Evolutionary conservation across 2,888 invertebrate species (phyloP).

Genomic region (Junonia oenone): DNA sequence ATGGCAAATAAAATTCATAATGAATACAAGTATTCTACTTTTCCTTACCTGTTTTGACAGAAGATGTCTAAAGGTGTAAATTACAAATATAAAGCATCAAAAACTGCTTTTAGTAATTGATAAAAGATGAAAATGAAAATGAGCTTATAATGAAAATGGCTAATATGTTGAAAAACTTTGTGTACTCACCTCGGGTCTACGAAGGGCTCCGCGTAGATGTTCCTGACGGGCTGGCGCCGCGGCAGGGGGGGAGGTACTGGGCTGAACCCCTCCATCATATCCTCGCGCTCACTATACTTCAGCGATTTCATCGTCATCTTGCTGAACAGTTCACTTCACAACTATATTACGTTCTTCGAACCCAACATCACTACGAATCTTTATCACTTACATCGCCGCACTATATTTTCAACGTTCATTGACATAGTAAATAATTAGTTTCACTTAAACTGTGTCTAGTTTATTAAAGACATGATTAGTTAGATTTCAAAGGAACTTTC

Average conservation of each 20-base stretch:
- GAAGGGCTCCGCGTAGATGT: constrained; percentile 84
- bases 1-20: background rate
- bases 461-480: constrained; percentile 35
- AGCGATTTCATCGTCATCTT: constrained; percentile 83
- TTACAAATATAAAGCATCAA: too few species aligned
- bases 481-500: constrained; percentile 11
- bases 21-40: background rate
- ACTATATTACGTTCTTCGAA: constrained; percentile 45
- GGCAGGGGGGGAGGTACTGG: constrained; percentile 82
- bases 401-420: constrained; percentile 42
- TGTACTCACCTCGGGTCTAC: constrained; percentile 78
- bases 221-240: constrained; percentile 81
- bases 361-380: constrained; percentile 58
- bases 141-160: background rate
- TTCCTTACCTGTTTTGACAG: background rate
- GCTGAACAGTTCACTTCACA: constrained; percentile 62
- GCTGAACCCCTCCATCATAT: constrained; percentile 77
- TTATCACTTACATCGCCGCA: constrained; percentile 66
- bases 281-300: constrained; percentile 76
- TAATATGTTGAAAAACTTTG: background rate
- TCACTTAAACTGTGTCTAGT: constrained; percentile 37
- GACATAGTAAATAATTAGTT: constrained; percentile 32
- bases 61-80: background rate
- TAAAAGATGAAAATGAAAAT: background rate
- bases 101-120: background rate